Conservation (phyloP, 1,140 invertebrate genomes). For the Drosophila tropicalis region DNA sequence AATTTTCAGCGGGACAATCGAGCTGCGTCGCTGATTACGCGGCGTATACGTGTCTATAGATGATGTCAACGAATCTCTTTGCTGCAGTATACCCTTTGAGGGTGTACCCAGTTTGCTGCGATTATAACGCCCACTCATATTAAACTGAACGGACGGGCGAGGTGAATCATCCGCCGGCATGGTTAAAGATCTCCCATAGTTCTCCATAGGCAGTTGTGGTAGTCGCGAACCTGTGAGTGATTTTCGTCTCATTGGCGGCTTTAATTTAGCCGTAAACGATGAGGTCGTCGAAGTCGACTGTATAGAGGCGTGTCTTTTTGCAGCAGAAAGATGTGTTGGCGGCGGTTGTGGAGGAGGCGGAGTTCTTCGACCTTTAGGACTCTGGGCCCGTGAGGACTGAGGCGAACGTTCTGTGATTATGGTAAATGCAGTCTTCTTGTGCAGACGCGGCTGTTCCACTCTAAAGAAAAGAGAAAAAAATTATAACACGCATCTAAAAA, state of each 20-base stretch:
- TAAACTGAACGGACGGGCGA: constrained; percentile 78
- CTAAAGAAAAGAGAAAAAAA: constrained; percentile 45
- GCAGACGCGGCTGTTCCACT: constrained; percentile 80
- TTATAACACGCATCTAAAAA: background rate
- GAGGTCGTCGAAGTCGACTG: constrained; percentile 83
- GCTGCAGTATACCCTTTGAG: constrained; percentile 74
- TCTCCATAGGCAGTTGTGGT: constrained; percentile 50
- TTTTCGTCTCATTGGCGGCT: constrained; percentile 52
- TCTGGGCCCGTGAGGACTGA: constrained; percentile 73
- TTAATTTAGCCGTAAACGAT: constrained; percentile 40
- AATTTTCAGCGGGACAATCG: constrained; percentile 50
- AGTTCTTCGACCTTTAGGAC: constrained; percentile 60
- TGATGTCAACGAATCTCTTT: constrained; percentile 69
- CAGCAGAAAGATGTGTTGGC: constrained; percentile 39
- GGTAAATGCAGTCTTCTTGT: constrained; percentile 85
- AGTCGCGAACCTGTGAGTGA: constrained; percentile 61
- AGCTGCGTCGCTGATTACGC: constrained; percentile 39
- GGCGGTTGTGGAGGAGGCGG: background rate
- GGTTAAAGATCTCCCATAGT: constrained; percentile 7
- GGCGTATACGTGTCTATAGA: constrained; percentile 78
- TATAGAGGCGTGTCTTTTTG: constrained; percentile 56
- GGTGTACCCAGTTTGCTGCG: constrained; percentile 68
- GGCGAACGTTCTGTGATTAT: constrained; percentile 85
- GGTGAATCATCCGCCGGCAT: constrained; percentile 69
- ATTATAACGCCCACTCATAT: constrained; percentile 71